These are phyloP conservation scores for Trematomus loennbergii DNA, from an alignment of 2,113 vertebrate genomes.

Conservation along the genomic window DNA sequence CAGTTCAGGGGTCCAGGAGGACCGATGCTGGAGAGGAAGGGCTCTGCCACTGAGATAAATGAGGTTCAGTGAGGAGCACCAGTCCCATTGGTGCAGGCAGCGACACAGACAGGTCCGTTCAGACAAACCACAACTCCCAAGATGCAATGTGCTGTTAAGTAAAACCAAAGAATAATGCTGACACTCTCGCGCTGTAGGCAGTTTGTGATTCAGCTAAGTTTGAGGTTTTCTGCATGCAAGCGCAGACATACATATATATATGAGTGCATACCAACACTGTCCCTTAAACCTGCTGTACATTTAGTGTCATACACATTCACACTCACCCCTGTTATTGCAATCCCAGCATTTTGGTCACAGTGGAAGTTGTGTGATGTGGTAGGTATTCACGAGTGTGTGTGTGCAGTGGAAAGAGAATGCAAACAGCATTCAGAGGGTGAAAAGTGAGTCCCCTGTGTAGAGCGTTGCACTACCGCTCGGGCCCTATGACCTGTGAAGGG, in stretches of 20 bases:
- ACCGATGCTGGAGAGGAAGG: conserved; percentile 61
- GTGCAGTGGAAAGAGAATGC: conserved; percentile 34
- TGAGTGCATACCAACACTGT: conserved; percentile 11
- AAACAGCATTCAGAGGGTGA: conserved; percentile 59
- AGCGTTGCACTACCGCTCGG: conserved; percentile 48
- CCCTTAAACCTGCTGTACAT: conserved; percentile 36
- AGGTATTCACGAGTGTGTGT: conserved; percentile 56
- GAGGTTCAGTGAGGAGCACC: conserved; percentile 62
- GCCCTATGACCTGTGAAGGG: conserved; percentile 78
- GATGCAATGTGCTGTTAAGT: conserved; percentile 76
- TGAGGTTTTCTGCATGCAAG: conserved; percentile 46
- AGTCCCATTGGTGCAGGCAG: conserved; percentile 66
- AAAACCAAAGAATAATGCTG: conserved; percentile 73
- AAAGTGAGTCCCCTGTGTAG: conserved; percentile 68
- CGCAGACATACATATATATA: conserved; percentile 37
- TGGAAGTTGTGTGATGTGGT: conserved; percentile 73
- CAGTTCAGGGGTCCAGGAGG: conserved; percentile 77
- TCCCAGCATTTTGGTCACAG: conserved; percentile 49
- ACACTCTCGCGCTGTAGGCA: conserved; percentile 74
- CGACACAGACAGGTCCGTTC: conserved; percentile 54
- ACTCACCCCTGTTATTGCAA: conserved; percentile 58
- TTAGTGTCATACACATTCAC: conserved; percentile 58
- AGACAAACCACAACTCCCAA: conserved; percentile 82
- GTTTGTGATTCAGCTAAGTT: conserved; percentile 67
- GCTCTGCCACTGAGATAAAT: conserved; percentile 79